Base-by-base conservation (phyloP, 2,888 invertebrate species). In the Carpatolechia fugitivella region DNA sequence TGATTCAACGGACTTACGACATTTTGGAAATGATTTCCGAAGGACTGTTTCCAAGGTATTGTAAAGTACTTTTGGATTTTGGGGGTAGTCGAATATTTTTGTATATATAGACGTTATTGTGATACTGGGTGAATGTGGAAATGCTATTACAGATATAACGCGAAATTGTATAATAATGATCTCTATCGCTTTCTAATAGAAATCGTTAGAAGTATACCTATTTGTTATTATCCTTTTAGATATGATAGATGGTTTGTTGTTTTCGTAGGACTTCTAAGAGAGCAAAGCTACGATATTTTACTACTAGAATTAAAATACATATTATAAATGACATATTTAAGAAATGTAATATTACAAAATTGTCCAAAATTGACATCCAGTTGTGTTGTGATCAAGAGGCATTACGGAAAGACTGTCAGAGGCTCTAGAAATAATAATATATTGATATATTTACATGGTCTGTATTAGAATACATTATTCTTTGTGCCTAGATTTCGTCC, bases 361-460 rank as follows among this genome's bases (percentile, higher is more conserved):
- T 70, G 65, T 69, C 67, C 61, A 69, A 69, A 72, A 57, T 58
- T 20, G 67, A 67, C 65, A 65, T 62, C 59, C 61, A 59, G 56
- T 65, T 64, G 80, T 71, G 83, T 85, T 82, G 81, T 84, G 81
- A 82, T 76, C 73, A 74, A 72, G 64, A 78, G 79, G 77, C 74
- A 80, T 81, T 80, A 58, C 69, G 68, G 71, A 74, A 86, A 87
- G 86, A 87, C 85, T 87, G 84, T 71, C 70, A 64, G 82, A 81
- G 79, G 82, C 78, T 84, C 78, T 81, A 82, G 69, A 70, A 67
- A 63, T 51, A 51, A 24, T 24, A n/a, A 20, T 41, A 41, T 41
- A 41, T 41, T 14, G 40, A 20, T 18, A 20, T 11, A 24, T 44
- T 16, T 38, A 29, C 20, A 51, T 74, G 72, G 73, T 74, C 65